These are phyloP conservation scores for Sinosuthora webbiana DNA, from an alignment of 2,113 vertebrate genomes.

Conservation along the genomic window DNA sequence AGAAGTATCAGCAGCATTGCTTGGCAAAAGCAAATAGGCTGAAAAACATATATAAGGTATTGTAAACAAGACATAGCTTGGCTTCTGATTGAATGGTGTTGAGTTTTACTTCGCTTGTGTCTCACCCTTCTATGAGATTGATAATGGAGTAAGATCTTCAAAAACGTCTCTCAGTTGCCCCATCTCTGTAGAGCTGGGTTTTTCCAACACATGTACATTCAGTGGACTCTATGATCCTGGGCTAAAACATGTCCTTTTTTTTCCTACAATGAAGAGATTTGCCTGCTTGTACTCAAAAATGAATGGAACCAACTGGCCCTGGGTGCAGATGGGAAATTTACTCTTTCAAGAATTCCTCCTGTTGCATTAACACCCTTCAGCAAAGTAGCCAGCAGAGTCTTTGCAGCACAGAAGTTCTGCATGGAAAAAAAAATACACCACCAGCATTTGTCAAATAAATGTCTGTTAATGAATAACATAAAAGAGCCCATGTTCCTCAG, in stretches of 20 bases:
- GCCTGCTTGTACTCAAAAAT: background rate
- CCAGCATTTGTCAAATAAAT: slow-evolving; percentile 47
- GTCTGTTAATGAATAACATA: slow-evolving; percentile 23
- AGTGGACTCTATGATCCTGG: background rate
- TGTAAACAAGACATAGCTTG: background rate
- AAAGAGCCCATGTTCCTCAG: slow-evolving; percentile 24
- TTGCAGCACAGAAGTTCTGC: slow-evolving; percentile 32
- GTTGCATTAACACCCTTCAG: slow-evolving; percentile 12
- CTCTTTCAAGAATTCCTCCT: background rate
- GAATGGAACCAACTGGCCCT: background rate
- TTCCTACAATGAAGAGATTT: background rate
- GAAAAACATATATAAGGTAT: background rate
- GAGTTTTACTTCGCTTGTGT: background rate
- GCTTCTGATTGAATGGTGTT: background rate
- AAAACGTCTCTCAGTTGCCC: background rate
- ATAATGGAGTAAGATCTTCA: background rate
- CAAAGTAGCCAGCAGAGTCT: background rate
- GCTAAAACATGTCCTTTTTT: background rate
- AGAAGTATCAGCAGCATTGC: background rate
- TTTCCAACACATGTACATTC: background rate
- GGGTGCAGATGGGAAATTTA: background rate
- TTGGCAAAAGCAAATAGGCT: background rate
- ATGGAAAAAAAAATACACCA: background rate
- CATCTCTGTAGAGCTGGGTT: background rate
- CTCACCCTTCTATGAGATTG: background rate